Evolutionary conservation across 2,797 vertebrate genomes (phyloP).

Genomic region (Tragopan temminckii): DNA sequence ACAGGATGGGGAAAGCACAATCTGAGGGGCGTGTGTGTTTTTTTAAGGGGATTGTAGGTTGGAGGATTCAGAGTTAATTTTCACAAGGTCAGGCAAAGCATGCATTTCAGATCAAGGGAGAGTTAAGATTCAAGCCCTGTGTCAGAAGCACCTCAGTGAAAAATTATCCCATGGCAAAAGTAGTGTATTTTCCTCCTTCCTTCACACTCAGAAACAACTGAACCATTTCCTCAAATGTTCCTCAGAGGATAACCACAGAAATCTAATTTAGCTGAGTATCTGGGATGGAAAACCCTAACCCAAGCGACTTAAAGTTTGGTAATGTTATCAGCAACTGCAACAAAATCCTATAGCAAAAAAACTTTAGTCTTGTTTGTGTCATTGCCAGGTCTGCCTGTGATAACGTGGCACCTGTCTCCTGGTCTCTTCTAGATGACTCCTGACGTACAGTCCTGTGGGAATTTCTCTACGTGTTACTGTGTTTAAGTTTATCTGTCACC

Average conservation of each 20-base stretch:
- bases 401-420: conserved; percentile 12
- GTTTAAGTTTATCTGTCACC: conserved; percentile 64
- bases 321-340: conserved; percentile 47
- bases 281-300: not conserved
- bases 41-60: not conserved
- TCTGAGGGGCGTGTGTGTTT: not conserved
- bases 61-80: not conserved
- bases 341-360: conserved; percentile 25
- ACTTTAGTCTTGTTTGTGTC: conserved; percentile 29
- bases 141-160: not conserved
- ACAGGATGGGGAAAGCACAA: not conserved
- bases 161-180: not conserved
- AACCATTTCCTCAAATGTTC: not conserved
- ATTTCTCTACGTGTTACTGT: conserved; percentile 24
- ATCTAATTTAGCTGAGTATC: not conserved
- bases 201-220: not conserved
- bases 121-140: not conserved
- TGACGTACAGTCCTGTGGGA: conserved; percentile 52
- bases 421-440: conserved; percentile 20
- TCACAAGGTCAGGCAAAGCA: not conserved
- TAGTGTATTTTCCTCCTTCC: not conserved
- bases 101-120: not conserved
- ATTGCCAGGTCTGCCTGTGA: conserved; percentile 31
- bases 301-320: not conserved
- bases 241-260: not conserved